Base-by-base conservation (phyloP, 2,797 vertebrate species). In the Acanthopagrus latus region DNA sequence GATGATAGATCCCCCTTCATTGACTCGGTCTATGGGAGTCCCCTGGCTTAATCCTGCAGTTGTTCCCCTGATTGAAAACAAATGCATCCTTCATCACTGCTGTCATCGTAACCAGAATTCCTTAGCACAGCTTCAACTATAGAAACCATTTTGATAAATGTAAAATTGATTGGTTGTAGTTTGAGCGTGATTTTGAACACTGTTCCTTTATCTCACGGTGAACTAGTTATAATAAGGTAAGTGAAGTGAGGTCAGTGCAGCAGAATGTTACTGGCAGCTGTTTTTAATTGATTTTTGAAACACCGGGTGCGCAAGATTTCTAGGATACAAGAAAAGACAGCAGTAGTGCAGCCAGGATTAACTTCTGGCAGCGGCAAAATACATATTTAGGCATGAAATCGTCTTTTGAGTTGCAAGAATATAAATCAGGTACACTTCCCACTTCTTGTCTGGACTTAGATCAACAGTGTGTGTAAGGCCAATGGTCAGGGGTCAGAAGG, bases 41-140 rank as follows among this genome's bases (percentile, higher is more conserved):
- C 59, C 67, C 14, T 27, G 74, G 27, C 41, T 21, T 92, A 93
- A 91, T 93, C 90, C 78, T 78, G 78, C 92, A 93, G 92, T 93
- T 94, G 91, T 87, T 90, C 72, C 58, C 52, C 78, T 83, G 82
- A 91, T 92, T 91, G 74, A 67, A 90, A 91, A 87, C 81, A 88
- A 92, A 91, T 68, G 47, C 64, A 74, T 86, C 87, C 51, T 76
- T 90, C 85, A 76, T 82, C 79, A 54, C 62, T 44, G 57, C 54
- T 76, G 75, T 86, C 66, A 69, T 75, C 58, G 51, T 65, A 81
- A 82, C 60, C 55, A 7, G 77, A 51, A 81, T 84, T 81, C 75
- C 65, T 67, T 50, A 9, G 14, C 81, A 68, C 14, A 55, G 21
- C 80, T 51, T 71, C 48, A 74, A 70, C 50, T 67, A 44, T 55